Conservation (phyloP, 2,888 invertebrate species). For the Villa cingulata region DNA sequence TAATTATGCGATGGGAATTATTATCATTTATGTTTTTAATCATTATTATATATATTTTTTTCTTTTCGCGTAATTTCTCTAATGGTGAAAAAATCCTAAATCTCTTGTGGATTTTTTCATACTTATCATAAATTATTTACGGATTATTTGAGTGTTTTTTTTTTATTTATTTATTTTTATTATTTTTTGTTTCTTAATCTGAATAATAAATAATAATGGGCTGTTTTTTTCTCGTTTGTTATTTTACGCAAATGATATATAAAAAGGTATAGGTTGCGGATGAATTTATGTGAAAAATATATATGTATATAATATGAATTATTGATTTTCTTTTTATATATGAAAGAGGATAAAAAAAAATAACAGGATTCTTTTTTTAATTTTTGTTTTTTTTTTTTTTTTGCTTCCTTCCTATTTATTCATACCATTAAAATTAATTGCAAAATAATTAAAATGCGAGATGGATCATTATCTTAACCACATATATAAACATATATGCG, state of each 20-base stretch:
- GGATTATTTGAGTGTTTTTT: no score
- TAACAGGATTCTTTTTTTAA: no score
- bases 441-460: background rate
- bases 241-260: no score
- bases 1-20: background rate
- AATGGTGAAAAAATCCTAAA: background rate
- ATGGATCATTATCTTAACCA: background rate
- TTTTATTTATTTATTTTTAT: background rate
- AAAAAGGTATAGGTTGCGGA: no score
- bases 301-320: no score
- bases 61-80: background rate
- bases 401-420: background rate
- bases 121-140: background rate
- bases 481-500: no score
- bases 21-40: background rate
- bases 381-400: background rate
- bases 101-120: background rate
- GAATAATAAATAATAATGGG: background rate
- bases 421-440: background rate
- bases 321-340: background rate
- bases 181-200: background rate
- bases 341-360: no score
- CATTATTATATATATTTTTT: no score
- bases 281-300: no score
- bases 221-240: no score